Evolutionary conservation across 2,113 vertebrate genomes (phyloP).

Genomic region (Cinclus cinclus): DNA sequence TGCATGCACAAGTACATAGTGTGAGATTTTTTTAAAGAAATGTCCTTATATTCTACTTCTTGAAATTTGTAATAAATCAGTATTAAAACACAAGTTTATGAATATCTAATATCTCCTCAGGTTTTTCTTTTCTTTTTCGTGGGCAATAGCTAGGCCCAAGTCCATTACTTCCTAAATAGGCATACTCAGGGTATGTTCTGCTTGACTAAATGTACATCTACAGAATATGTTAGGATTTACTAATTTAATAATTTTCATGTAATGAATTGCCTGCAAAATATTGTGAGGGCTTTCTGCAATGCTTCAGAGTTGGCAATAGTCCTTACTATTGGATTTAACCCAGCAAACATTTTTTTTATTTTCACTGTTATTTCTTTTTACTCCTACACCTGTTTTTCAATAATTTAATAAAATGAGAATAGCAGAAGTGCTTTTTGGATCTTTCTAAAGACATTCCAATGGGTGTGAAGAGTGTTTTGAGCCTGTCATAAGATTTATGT

Average conservation of each 20-base stretch:
- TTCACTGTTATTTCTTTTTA: background rate
- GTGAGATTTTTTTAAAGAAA: fast-evolving
- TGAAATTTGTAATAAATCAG: background rate
- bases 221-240: background rate
- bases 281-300: background rate
- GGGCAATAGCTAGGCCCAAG: background rate
- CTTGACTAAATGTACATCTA: background rate
- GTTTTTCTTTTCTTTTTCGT: background rate
- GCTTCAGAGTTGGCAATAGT: background rate
- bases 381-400: background rate
- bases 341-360: background rate
- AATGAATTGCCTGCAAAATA: background rate
- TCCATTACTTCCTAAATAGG: background rate
- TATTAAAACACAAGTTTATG: background rate
- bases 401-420: background rate
- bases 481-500: background rate
- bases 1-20: background rate
- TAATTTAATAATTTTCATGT: background rate
- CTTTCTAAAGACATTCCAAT: background rate
- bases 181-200: background rate
- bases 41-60: background rate
- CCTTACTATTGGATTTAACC: background rate
- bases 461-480: background rate
- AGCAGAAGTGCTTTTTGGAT: background rate
- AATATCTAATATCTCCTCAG: background rate